A percentile compares a stretch with the other conserved stretches of the same genome.
Conservation (phyloP, 2,113 vertebrate genomes). For the Paramisgurnus dabryanus region DNA sequence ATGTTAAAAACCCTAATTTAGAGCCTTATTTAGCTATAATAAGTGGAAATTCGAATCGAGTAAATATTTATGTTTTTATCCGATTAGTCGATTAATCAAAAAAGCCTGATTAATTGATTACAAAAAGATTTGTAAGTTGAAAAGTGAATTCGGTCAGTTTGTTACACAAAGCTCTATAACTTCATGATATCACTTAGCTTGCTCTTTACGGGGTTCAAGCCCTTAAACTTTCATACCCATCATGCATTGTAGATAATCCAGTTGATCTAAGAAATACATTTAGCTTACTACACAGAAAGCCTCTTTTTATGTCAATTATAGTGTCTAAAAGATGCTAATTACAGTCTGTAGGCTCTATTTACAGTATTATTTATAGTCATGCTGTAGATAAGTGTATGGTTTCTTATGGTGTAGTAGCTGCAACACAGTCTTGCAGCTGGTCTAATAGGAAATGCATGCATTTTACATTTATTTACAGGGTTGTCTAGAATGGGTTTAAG, state of each 20-base stretch:
- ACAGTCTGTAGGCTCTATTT: not conserved
- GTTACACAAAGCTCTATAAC: too few species aligned
- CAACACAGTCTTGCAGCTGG: not conserved
- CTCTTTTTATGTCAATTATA: not conserved
- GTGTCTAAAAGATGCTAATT: not conserved
- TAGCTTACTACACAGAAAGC: not conserved
- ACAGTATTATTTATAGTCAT: not conserved
- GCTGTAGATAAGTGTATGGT: not conserved
- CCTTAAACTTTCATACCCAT: not conserved
- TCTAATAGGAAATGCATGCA: not conserved
- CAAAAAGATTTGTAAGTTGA: too few species aligned
- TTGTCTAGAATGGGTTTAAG: not conserved
- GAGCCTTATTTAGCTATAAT: too few species aligned
- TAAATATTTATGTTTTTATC: too few species aligned
- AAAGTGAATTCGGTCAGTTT: too few species aligned
- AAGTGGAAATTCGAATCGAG: too few species aligned
- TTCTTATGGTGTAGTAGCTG: not conserved
- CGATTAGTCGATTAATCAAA: too few species aligned
- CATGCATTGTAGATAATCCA: not conserved
- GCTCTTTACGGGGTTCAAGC: too few species aligned
- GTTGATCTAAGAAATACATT: not conserved
- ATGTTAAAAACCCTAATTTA: too few species aligned
- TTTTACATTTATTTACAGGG: constrained; percentile 3
- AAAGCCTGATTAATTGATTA: too few species aligned
- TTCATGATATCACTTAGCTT: too few species aligned